Conservation (phyloP, 2,797 vertebrate species). For the Zalophus californianus region DNA sequence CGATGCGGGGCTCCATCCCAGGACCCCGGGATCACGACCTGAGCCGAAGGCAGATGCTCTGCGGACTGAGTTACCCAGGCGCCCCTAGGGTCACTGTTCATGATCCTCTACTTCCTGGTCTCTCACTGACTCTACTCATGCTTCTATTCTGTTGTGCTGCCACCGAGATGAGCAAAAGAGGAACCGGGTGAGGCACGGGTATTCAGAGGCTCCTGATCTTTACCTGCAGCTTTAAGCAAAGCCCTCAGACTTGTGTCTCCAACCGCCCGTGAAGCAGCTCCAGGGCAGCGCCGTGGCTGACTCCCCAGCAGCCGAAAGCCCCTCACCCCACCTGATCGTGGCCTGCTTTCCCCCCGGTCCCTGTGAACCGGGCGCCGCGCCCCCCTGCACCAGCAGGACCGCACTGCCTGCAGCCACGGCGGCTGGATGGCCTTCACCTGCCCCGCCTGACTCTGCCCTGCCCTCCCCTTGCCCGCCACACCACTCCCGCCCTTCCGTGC, state of each 20-base stretch:
- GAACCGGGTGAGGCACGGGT: background rate
- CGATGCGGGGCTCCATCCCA: background rate
- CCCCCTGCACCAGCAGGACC: fast-evolving
- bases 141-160: background rate
- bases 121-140: background rate
- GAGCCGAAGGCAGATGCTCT: background rate
- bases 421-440: fast-evolving
- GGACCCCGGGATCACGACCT: background rate
- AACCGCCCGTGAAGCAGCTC: background rate
- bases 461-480: fast-evolving
- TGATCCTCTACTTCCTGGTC: background rate
- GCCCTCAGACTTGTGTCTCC: background rate
- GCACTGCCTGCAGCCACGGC: fast-evolving
- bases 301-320: background rate
- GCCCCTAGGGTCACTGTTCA: background rate
- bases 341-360: background rate
- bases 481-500: background rate
- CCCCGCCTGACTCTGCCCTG: background rate
- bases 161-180: background rate
- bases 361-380: background rate
- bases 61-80: background rate
- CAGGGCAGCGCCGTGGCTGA: background rate
- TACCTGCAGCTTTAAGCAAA: background rate
- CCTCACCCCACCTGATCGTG: fast-evolving
- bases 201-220: background rate